Base-by-base conservation (phyloP, 2,797 vertebrate genomes). In the Manis pentadactyla region DNA sequence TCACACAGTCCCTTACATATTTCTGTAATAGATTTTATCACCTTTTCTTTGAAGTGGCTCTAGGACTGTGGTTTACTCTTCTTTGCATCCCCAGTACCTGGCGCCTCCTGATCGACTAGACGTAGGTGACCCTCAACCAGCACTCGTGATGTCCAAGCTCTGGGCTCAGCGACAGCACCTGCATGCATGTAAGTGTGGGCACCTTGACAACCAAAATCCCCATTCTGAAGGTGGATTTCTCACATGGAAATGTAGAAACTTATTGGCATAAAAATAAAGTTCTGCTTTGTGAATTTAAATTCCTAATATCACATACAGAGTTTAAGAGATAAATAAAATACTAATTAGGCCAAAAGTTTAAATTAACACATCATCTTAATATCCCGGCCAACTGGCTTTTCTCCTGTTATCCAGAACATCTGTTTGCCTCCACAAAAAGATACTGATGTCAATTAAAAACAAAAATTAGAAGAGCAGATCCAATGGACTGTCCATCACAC, bases 241-340 rank as follows among this genome's bases (percentile, higher is more conserved):
- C n/a, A 42, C 13, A 5, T 17, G 46, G 13, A 89, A 51, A 69
- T 49, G 4, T 14, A 63, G 29, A 17, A 61, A 53, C 6, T 34
- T 87, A 10, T 57, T 55, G 31, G 37, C 12, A 42, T 51, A 57
- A 31, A 46, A 51, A 42, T 37, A n/a, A 63, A 49, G 42, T 53
- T 81, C n/a, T n/a, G 57, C 2, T 66, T 51, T 61, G 39, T 69
- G 39, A 95, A 81, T 71, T 92, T 85, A 93, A 90, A 66, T 71
- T 66, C 42, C 64, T 77, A 87, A 57, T 13, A 71, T 34, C 31
- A 49, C 9, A 17, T 59, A 55, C 14, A 64, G 42, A 90, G 61
- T 90, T 90, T 75, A 81, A 88, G 55, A 92, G 6, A 92, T n/a
- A 73, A 88, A 55, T 59, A 46, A 59, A 82, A 75, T 92, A 84